Conservation (phyloP, 2,888 invertebrate genomes). For the Thymelicus lineola region DNA sequence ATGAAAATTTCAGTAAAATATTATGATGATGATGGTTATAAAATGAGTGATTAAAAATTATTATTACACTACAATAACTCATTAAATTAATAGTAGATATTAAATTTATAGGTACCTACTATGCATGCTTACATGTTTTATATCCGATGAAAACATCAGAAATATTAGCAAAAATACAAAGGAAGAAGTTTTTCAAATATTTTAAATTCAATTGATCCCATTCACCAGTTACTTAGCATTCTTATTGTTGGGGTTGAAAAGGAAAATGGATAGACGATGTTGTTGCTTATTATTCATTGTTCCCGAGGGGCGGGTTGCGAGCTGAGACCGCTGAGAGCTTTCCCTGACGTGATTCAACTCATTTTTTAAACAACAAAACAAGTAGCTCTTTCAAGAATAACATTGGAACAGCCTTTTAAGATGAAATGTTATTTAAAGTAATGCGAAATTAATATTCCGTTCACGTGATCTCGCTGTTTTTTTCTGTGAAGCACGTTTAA, state of each 20-base stretch:
- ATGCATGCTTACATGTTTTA: not conserved
- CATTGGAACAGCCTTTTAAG: slow-evolving; percentile 53
- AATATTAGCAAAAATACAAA: not conserved
- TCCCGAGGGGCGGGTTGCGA: slow-evolving; percentile 55
- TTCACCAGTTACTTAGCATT: slow-evolving; percentile 59
- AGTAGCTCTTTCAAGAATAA: slow-evolving; percentile 65
- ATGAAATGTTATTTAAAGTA: slow-evolving; percentile 43
- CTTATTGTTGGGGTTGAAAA: slow-evolving; percentile 72
- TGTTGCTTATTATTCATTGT: slow-evolving; percentile 81
- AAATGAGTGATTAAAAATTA: no score
- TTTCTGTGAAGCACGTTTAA: not conserved
- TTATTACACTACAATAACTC: no score
- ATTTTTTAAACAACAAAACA: slow-evolving; percentile 80
- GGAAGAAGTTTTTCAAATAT: slow-evolving; percentile 62
- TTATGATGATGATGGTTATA: no score
- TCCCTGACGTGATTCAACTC: slow-evolving; percentile 74
- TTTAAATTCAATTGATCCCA: slow-evolving; percentile 78
- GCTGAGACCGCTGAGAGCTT: slow-evolving; percentile 51
- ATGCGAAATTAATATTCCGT: slow-evolving; percentile 44
- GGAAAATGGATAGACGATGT: slow-evolving; percentile 81
- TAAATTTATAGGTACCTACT: no score
- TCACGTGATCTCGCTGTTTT: slow-evolving; percentile 35
- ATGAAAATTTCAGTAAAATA: no score
- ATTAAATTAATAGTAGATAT: no score
- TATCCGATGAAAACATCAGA: slow-evolving; percentile 2